phyloP scores from a whole-genome alignment of 1,140 invertebrate genomes.

The Mycetomoellerius zeteki region DNA sequence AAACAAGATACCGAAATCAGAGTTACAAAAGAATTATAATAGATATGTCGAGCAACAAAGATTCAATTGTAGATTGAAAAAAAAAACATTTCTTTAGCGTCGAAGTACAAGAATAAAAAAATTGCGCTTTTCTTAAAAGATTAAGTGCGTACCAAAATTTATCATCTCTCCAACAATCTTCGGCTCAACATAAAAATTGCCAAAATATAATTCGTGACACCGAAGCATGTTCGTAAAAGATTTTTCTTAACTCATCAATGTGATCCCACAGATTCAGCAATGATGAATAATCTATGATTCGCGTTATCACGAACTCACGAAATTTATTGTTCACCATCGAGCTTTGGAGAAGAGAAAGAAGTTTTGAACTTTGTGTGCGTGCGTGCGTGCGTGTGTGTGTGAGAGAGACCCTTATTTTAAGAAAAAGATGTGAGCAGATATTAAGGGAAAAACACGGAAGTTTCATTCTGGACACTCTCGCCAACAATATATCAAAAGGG shows the following conservation, averaged over 20 bases:
- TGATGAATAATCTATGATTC: constrained; percentile 20
- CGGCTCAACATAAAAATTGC: neutral
- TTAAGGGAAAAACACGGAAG: constrained; percentile 17
- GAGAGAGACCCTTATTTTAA: neutral
- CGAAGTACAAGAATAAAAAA: neutral
- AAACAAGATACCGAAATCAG: constrained; percentile 79
- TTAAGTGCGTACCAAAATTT: neutral
- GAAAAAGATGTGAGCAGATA: neutral
- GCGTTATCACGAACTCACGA: neutral
- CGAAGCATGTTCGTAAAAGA: neutral
- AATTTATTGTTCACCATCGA: constrained; percentile 49
- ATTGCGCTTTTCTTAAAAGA: neutral
- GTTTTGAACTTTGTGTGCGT: no score
- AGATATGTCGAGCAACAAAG: constrained; percentile 59
- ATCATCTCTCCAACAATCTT: constrained; percentile 6
- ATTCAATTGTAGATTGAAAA: constrained; percentile 22
- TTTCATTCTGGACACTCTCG: neutral
- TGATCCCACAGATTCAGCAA: constrained; percentile 26
- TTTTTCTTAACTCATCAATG: constrained; percentile 32
- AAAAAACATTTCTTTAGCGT: constrained; percentile 2
- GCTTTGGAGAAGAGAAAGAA: neutral
- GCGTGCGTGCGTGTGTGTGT: no score
- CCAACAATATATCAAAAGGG: neutral
- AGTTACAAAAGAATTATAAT: constrained; percentile 71
- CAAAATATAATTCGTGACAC: constrained; percentile 15